Base-by-base conservation (phyloP, 2,797 vertebrate species). In the Siniperca scherzeri region DNA sequence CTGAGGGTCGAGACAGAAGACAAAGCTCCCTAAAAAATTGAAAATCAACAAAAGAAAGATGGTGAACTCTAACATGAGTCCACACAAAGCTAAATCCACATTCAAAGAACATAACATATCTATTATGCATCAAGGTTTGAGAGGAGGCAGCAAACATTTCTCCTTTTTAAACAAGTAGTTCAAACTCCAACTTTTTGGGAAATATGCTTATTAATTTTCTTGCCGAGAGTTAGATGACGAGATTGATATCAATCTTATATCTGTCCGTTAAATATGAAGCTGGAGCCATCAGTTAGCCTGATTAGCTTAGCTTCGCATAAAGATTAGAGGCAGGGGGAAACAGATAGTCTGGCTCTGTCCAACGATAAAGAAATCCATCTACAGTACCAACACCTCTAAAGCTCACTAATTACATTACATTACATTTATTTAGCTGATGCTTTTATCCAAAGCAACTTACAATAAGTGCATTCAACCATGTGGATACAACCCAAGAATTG, bases 11-110 rank as follows among this genome's bases (percentile, higher is more conserved):
- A 64, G 64, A 59, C 30, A 40, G 25, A 56, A 25, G 22, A 27
- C 36, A 57, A 33, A 82, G 30, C 16, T 77, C 66, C 50, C 11
- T 44, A 12, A 71, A 22, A 42, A 17, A 62, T 16, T 19, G 19
- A 60, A 30, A 30, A 57, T 60, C 12, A 60, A 55, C 55, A 75
- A 36, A 68, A 55, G 46, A 70, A 55, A 25, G 30, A 80, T 48
- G 36, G 22, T 25, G 33, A 22, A 36, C 44, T 36, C 36, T 7
- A 36, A 36, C 36, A 36, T 36, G 36, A 36, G 36, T 36, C 30
- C 1, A 6, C 33, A 52, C 33, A 14, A 27, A 21, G 22, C 44
- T 62, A 22, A 55, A 70, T 55, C 72, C 14, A 19, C 30, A 53
- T 65, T 74, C 59, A 74, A 4, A 53, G 16, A 33, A 52, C 48